A percentile compares a stretch with the other conserved stretches of the same genome.
These are phyloP conservation scores for Heliornis fulica DNA, from an alignment of 2,113 vertebrate genomes.

Conservation along the genomic window DNA sequence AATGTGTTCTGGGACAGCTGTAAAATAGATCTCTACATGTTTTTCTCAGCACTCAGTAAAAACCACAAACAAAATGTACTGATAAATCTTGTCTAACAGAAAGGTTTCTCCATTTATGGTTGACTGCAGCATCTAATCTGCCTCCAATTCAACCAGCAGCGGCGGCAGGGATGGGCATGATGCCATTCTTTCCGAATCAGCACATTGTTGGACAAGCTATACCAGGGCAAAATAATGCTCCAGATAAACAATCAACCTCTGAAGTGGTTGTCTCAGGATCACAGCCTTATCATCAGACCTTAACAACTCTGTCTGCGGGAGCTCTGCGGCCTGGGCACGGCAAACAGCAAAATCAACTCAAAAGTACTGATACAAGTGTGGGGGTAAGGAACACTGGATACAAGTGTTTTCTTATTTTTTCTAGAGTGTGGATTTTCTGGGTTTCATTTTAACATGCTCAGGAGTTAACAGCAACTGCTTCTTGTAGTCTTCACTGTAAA, in stretches of 20 bases:
- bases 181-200: constrained; percentile 83
- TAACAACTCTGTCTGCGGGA: constrained; percentile 69
- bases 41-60: background rate
- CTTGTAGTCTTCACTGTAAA: background rate
- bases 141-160: constrained; percentile 63
- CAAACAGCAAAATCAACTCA: constrained; percentile 66
- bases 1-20: background rate
- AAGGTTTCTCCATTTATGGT: constrained; percentile 51
- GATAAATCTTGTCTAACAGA: background rate
- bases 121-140: constrained; percentile 73
- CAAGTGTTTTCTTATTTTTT: background rate
- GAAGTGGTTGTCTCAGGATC: constrained; percentile 67
- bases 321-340: constrained; percentile 51
- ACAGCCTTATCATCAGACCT: constrained; percentile 74
- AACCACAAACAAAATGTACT: background rate
- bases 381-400: constrained; percentile 68
- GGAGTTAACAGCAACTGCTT: background rate
- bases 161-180: constrained; percentile 74
- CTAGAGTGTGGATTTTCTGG: background rate
- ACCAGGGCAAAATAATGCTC: constrained; percentile 56
- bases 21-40: background rate
- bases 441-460: background rate
- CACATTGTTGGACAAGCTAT: constrained; percentile 50
- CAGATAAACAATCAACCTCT: constrained; percentile 75
- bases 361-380: constrained; percentile 53